Conservation (phyloP, 1,140 invertebrate species). For the Drosophila yakuba region DNA sequence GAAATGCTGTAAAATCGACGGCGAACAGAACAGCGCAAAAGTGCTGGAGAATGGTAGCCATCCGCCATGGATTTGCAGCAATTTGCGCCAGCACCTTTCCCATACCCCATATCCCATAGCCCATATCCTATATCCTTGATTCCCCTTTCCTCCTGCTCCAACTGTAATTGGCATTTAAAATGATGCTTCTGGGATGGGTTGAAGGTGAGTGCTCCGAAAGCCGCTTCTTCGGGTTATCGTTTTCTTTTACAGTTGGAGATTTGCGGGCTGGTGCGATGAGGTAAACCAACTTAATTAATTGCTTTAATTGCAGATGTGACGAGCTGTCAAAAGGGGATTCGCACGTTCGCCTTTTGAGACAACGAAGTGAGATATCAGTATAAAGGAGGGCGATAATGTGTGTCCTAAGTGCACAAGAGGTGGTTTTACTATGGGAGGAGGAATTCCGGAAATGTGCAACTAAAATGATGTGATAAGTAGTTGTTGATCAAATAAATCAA, state of each 20-base stretch:
- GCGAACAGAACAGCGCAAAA: background rate
- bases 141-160: slow-evolving; percentile 18
- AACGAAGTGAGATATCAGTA: slow-evolving; percentile 1
- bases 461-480: too few relatives aligned
- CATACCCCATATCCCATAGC: slow-evolving; percentile 7
- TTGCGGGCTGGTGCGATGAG: slow-evolving; percentile 1
- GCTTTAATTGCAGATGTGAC: slow-evolving; percentile 60
- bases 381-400: background rate
- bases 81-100: slow-evolving; percentile 55
- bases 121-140: slow-evolving; percentile 2
- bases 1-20: slow-evolving; percentile 18
- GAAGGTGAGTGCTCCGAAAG: background rate
- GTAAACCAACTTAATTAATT: slow-evolving; percentile 66
- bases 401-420: background rate
- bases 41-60: slow-evolving; percentile 13
- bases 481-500: too few relatives aligned
- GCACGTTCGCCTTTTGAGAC: slow-evolving; percentile 37
- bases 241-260: slow-evolving; percentile 27
- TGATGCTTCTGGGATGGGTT: slow-evolving; percentile 28
- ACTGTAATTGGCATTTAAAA: slow-evolving; percentile 73
- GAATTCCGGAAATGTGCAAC: background rate
- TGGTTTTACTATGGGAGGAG: background rate
- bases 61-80: slow-evolving; percentile 72
- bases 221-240: background rate
- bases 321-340: slow-evolving; percentile 44